Evolutionary conservation across 2,888 invertebrate species (phyloP), one percentile per base, ranked within the genome.

Genomic region (Hofmannophila pseudospretella): DNA sequence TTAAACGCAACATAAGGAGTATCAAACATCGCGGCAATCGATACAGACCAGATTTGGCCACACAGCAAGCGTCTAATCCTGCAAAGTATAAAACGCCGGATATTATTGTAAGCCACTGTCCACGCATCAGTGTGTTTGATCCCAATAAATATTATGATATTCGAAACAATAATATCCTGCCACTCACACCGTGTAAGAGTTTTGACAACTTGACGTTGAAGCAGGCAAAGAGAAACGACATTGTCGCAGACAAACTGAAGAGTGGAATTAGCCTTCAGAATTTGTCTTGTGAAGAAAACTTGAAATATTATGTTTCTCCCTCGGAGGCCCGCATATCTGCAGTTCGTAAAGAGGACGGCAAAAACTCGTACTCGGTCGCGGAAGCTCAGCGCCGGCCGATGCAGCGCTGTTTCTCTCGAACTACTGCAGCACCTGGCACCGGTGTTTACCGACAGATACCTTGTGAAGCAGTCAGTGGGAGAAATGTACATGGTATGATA

Each of bases 191-290:
- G 1, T 87, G 85, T 39, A 88, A 87, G 57, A 88, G 88, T 59
- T 76, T 86, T 44, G 87, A 88, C 49, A 87, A 86, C 46, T 67
- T 88, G 45, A 77, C 75, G n/a, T 48, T 73, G 13, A 75, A 66
- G 44, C 65, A 69, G 7, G 47, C 49, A 1, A 72, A 63, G 41
- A 71, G 49, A 36, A 64, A 59, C 22, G 59, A 61, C 19, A 33
- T 43, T 8, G 45, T 44, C 9, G 68, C 56, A 45, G 64, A 67
- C 31, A 76, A 60, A 47, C 66, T 79, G 42, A 68, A 67, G 46
- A 73, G 67, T 39, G 85, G 85, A 0, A 54, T 55, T 10, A 86
- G 86, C 54, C 72, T 86, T 30, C 86, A 86, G 48, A 84, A 79
- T 54, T 69, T 86, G 40, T 42, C 59, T 4, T 74, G 72, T 39